phyloP scores from a whole-genome alignment of 2,113 vertebrate species.

The Mobula birostris region DNA sequence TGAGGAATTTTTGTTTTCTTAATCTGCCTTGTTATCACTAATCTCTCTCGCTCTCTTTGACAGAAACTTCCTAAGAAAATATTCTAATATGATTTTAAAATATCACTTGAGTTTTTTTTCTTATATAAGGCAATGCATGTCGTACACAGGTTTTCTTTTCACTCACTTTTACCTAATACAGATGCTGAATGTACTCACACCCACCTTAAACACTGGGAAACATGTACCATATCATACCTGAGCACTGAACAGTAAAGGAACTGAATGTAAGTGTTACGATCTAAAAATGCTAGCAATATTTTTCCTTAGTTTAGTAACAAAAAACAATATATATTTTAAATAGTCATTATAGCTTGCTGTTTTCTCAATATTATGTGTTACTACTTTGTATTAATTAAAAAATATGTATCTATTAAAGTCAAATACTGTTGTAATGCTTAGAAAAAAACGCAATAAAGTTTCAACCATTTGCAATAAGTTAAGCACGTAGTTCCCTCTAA shows the following conservation, averaged over 20 bases:
- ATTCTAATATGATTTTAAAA: not conserved
- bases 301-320: not conserved
- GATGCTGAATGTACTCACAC: no score
- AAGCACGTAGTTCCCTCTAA: no score
- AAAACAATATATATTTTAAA: not conserved
- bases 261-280: not conserved
- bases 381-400: not conserved
- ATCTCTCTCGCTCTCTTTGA: not conserved
- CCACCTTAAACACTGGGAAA: not conserved
- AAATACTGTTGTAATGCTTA: not conserved
- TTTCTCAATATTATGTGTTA: not conserved
- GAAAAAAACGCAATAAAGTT: not conserved
- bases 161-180: not conserved
- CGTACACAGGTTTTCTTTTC: not conserved
- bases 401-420: not conserved
- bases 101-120: not conserved
- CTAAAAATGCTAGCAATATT: not conserved
- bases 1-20: no score
- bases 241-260: not conserved
- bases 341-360: not conserved
- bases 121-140: not conserved
- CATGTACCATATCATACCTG: not conserved
- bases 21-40: no score
- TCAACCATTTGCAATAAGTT: not conserved
- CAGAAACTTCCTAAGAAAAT: not conserved